These are phyloP conservation scores for Proisotoma minuta DNA, from an alignment of 2,888 invertebrate genomes.

Conservation along the genomic window DNA sequence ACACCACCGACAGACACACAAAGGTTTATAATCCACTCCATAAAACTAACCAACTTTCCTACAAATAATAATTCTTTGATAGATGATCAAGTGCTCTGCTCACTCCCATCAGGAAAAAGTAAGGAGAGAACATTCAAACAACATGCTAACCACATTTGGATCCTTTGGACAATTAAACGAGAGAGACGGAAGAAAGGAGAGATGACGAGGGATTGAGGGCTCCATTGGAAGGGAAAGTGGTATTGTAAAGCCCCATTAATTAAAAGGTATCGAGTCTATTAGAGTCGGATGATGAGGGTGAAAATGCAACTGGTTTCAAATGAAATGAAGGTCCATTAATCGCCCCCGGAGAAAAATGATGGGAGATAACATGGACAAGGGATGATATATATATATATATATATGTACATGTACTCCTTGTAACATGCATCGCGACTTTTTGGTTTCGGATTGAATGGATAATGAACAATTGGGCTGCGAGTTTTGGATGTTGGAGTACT, in stretches of 20 bases:
- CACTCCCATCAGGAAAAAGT: not conserved
- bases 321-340: conserved; percentile 41
- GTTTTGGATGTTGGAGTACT: not conserved
- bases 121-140: too few relatives aligned
- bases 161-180: not conserved
- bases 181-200: not conserved
- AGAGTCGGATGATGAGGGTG: conserved; percentile 26
- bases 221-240: conserved; percentile 17
- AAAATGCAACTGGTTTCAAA: conserved; percentile 34
- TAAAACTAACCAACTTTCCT: too few relatives aligned
- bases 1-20: too few relatives aligned
- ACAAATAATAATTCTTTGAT: too few relatives aligned
- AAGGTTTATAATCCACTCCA: too few relatives aligned
- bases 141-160: not conserved
- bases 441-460: not conserved
- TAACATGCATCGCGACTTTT: not conserved
- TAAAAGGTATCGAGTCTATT: conserved; percentile 42
- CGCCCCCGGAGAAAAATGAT: conserved; percentile 35
- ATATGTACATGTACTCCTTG: not conserved
- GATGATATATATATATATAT: not conserved
- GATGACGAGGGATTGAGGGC: not conserved
- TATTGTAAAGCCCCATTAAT: conserved; percentile 47
- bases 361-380: not conserved
- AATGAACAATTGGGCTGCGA: conserved; percentile 1
- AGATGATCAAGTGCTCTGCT: too few relatives aligned